Evolutionary conservation across 2,888 invertebrate species (phyloP).

Genomic region (Drosophila macrospina): DNA sequence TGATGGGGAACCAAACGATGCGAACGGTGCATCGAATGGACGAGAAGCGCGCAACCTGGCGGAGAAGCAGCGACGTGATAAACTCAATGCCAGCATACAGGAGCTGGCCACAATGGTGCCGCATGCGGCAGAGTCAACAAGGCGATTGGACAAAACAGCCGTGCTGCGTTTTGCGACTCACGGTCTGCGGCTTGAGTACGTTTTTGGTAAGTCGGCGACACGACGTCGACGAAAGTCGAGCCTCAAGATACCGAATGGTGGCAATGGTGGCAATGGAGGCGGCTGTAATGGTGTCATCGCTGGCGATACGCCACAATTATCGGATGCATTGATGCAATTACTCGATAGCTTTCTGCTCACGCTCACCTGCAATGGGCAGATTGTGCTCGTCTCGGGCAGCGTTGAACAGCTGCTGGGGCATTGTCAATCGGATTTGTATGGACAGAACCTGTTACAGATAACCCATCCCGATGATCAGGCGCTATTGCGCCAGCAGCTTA

Average conservation of each 20-base stretch:
- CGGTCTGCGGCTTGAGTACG: conserved; percentile 92
- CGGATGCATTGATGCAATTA: conserved; percentile 88
- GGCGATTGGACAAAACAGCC: conserved; percentile 95
- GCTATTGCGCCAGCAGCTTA: conserved; percentile 89
- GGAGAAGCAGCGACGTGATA: conserved; percentile 95
- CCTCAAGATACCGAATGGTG: conserved; percentile 32
- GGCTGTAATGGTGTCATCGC: conserved; percentile 3
- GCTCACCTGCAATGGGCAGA: conserved; percentile 92
- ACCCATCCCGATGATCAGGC: conserved; percentile 92
- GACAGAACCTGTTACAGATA: conserved; percentile 92
- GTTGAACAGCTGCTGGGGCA: conserved; percentile 95
- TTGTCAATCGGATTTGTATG: conserved; percentile 93
- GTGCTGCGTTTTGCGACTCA: conserved; percentile 94
- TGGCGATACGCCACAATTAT: conserved; percentile 86
- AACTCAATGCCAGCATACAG: conserved; percentile 93
- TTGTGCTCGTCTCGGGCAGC: conserved; percentile 94
- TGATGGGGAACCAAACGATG: conserved; percentile 40
- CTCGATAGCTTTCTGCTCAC: conserved; percentile 93
- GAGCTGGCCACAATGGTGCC: conserved; percentile 93
- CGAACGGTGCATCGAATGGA: conserved; percentile 86
- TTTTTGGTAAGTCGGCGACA: conserved; percentile 80
- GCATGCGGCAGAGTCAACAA: conserved; percentile 91
- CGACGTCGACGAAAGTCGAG: conserved; percentile 51
- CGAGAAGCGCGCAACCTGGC: conserved; percentile 94
- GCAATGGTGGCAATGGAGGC: neutral